These are phyloP conservation scores for Cyclina sinensis DNA, from an alignment of 1,140 invertebrate genomes.

Conservation along the genomic window DNA sequence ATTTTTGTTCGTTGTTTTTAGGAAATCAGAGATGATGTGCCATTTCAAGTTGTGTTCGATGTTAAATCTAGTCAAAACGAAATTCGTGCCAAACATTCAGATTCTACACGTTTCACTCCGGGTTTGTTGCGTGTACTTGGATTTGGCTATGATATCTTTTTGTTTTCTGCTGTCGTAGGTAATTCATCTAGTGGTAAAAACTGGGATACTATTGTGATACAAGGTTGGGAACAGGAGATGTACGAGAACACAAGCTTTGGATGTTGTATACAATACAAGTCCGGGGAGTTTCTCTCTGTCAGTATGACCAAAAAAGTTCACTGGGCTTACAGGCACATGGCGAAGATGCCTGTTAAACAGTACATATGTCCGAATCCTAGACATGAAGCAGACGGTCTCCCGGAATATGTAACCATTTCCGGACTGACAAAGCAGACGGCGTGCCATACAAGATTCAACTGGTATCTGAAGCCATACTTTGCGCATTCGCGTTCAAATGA, in stretches of 20 bases:
- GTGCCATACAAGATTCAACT: conserved; percentile 41
- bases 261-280: conserved; percentile 48
- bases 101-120: neutral
- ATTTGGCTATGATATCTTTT: conserved; percentile 29
- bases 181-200: conserved; percentile 8
- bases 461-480: conserved; percentile 40
- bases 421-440: neutral
- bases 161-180: conserved; percentile 52
- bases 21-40: neutral
- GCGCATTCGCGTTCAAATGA: conserved; percentile 11
- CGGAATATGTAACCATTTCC: conserved; percentile 18
- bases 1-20: neutral
- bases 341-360: conserved; percentile 34
- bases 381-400: neutral
- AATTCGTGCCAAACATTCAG: neutral
- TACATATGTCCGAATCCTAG: conserved; percentile 45
- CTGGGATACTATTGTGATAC: conserved; percentile 44
- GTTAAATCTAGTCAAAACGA: neutral
- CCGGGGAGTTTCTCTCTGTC: neutral
- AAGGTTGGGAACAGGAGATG: conserved; percentile 47
- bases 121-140: neutral
- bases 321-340: conserved; percentile 34
- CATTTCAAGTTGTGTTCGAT: neutral
- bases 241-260: neutral
- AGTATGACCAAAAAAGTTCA: conserved; percentile 28